Evolutionary conservation across 2,888 invertebrate species (phyloP).

Genomic region (Phragmatobia fuliginosa): DNA sequence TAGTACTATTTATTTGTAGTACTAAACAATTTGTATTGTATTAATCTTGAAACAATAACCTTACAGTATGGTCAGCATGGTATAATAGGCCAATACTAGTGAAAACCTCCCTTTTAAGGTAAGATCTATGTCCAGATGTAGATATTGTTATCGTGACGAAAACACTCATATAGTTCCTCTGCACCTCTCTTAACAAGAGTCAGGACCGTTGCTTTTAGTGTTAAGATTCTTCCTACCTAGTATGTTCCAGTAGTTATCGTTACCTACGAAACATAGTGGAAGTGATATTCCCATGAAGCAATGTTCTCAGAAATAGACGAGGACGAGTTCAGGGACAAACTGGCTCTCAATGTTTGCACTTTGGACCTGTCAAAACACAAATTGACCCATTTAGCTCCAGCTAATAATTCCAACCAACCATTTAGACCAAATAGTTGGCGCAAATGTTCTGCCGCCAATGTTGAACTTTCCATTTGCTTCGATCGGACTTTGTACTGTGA

Average conservation of each 20-base stretch:
- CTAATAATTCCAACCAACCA: slow-evolving; percentile 42
- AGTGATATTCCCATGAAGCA: neutral
- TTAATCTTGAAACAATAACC: too few species aligned
- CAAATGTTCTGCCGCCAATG: slow-evolving; percentile 49
- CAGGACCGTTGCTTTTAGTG: neutral
- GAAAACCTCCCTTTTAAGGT: too few species aligned
- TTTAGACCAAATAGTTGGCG: slow-evolving; percentile 50
- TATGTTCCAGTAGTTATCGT: neutral
- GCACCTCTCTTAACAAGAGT: too few species aligned
- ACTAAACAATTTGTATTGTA: neutral
- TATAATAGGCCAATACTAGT: too few species aligned
- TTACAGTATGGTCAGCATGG: too few species aligned
- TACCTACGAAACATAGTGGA: neutral
- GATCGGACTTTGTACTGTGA: slow-evolving; percentile 69
- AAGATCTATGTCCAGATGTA: too few species aligned
- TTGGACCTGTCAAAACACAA: slow-evolving; percentile 34
- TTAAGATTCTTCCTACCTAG: neutral
- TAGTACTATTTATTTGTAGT: neutral
- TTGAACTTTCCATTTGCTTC: slow-evolving; percentile 74
- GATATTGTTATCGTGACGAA: too few species aligned
- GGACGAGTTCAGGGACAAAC: slow-evolving; percentile 1
- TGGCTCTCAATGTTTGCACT: slow-evolving; percentile 19
- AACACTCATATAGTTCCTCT: too few species aligned
- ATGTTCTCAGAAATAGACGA: neutral
- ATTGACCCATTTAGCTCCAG: slow-evolving; percentile 43